Base-by-base conservation (phyloP, 1,140 invertebrate species). In the Lordiphosa collinella region DNA sequence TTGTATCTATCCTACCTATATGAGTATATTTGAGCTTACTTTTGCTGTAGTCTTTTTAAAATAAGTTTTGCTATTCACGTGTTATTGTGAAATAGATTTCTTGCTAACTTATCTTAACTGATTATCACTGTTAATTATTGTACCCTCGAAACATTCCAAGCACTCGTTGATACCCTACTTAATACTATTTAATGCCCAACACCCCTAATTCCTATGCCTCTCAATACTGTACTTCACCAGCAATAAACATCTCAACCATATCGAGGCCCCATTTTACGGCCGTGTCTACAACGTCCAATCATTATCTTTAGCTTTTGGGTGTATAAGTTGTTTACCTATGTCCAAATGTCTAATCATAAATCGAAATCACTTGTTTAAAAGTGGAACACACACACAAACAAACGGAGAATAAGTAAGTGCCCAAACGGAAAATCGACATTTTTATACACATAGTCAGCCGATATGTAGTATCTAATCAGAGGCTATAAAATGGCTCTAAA, bases 361-460 rank as follows among this genome's bases (percentile, higher is more conserved):
- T 76, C 52, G 61, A 80, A 78, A 82, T 82, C 70, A 67, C 76
- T 82, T 76, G 76, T 66, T 80, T 56, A 67, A 80, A 76, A 80
- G 76, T 80, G 55, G 69, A 55, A 68, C 25, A 41, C 44, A 60
- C 43, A 79, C 49, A 63, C 47, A 54, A n/a, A 44, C 46, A 48
- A 48, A 31, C 46, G 29, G 13, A 44, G 29, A 44, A 44, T 44
- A 44, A 48, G 11, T 35, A 48, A 13, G 12, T 35, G 16, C 32
- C 34, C 46, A 48, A n/a, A 11, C 46, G 46, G n/a, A 11, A 25
- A 29, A 44, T 44, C 41, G 40, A 55, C 66, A 48, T 37, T 29
- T 36, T 35, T 64, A 61, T 57, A 47, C 64, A 64, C 51, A 48
- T 58, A 44, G 40, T 38, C 29, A 32, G 46, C 16, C 29, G 37